A percentile compares a stretch with the other conserved stretches of the same genome.
These are phyloP conservation scores for Eulacestoma nigropectus DNA, from an alignment of 2,113 vertebrate genomes.

Conservation along the genomic window DNA sequence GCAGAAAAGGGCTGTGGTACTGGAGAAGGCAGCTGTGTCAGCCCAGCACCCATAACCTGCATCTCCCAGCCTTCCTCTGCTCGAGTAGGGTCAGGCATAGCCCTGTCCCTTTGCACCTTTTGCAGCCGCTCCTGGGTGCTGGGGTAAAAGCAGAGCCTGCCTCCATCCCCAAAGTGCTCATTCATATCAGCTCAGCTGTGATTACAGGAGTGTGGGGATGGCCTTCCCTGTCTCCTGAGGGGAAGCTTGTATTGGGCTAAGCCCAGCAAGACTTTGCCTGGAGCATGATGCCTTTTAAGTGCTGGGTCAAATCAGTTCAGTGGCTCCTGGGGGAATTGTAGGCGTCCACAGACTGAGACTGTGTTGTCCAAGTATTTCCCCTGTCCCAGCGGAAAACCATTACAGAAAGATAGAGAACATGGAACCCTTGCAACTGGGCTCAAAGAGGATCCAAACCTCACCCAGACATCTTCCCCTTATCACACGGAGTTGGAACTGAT, in stretches of 20 bases:
- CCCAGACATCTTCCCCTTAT: not conserved
- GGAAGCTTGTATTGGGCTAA: rapidly evolving
- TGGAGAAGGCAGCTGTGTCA: not conserved
- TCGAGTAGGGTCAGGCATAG: rapidly evolving
- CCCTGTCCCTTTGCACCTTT: rapidly evolving
- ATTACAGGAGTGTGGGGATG: rapidly evolving
- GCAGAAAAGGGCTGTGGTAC: not conserved
- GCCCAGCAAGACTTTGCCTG: not conserved
- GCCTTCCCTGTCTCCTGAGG: not conserved
- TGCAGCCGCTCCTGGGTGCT: not conserved
- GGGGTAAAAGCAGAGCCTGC: not conserved
- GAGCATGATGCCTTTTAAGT: rapidly evolving
- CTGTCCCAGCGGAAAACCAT: not conserved
- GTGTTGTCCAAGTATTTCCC: not conserved
- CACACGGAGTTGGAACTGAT: not conserved
- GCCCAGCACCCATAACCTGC: not conserved
- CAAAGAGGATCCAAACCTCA: no score
- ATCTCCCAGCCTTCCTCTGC: not conserved
- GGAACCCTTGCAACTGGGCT: not conserved
- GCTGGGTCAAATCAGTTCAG: rapidly evolving
- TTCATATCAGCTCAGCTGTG: rapidly evolving
- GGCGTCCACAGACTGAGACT: not conserved
- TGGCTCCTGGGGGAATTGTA: not conserved
- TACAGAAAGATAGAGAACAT: not conserved
- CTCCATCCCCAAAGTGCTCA: rapidly evolving